Conservation (phyloP, 2,888 invertebrate species). For the Oscheius sp. region DNA sequence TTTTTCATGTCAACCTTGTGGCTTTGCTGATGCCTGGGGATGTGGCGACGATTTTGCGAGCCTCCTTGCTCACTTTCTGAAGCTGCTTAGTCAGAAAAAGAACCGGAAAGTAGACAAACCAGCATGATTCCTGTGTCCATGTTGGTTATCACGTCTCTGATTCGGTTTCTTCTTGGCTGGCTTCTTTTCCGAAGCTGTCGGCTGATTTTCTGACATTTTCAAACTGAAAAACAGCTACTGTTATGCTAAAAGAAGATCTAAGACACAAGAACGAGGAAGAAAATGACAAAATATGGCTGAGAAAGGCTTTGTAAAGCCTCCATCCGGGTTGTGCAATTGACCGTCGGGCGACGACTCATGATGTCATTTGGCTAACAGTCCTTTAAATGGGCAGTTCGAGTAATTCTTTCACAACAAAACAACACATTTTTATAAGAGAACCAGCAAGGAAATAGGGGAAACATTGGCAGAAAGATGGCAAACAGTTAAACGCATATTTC, state of each 20-base stretch:
- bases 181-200: conserved; percentile 15
- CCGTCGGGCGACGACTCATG: conserved; percentile 10
- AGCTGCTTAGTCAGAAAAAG: neutral
- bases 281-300: conserved; percentile 2
- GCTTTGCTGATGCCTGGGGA: conserved; percentile 2
- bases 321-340: conserved; percentile 31
- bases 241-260: neutral
- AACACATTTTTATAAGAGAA: neutral
- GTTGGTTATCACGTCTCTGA: neutral
- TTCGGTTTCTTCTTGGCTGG: neutral
- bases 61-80: conserved; percentile 13
- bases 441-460: neutral
- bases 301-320: neutral
- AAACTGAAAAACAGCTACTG: neutral
- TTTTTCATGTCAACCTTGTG: conserved; percentile 59
- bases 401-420: neutral
- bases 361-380: conserved; percentile 22
- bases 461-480: neutral
- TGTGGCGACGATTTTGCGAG: conserved; percentile 1
- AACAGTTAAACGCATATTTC: too few relatives aligned
- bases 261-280: neutral
- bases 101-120: neutral
- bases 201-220: neutral
- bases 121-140: conserved; percentile 1
- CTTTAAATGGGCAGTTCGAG: conserved; percentile 27